Evolutionary conservation across 2,113 vertebrate genomes (phyloP).

Genomic region (Psilopogon haemacephalus): DNA sequence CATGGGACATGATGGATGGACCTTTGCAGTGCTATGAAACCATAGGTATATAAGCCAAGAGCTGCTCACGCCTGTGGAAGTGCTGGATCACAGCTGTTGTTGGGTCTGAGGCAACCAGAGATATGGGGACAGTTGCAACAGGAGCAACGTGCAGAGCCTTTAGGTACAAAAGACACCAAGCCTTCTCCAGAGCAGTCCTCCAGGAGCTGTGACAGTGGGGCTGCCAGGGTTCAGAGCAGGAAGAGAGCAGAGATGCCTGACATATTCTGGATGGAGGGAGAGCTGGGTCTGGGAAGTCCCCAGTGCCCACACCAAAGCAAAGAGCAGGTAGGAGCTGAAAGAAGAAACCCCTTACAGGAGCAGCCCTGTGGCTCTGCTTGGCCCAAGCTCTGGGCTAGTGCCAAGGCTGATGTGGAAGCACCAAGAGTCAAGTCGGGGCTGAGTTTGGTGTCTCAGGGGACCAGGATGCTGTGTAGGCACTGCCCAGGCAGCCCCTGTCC

Average conservation of each 20-base stretch:
- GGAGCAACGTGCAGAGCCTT: not conserved
- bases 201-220: not conserved
- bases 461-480: not conserved
- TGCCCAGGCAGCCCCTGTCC: not conserved
- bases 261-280: no score
- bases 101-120: not conserved
- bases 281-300: not conserved
- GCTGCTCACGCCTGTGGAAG: not conserved
- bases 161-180: not conserved
- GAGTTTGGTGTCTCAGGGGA: not conserved
- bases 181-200: not conserved
- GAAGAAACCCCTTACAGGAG: not conserved
- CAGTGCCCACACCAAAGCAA: not conserved
- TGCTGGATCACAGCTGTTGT: not conserved
- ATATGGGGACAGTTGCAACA: fast-evolving
- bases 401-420: not conserved
- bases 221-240: not conserved
- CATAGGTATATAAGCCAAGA: not conserved
- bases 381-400: not conserved
- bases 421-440: not conserved
- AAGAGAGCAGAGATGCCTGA: not conserved
- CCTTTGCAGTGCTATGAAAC: not conserved
- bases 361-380: not conserved
- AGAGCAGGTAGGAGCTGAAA: not conserved
- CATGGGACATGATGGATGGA: not conserved